Evolutionary conservation across 2,797 vertebrate genomes (phyloP).

Genomic region (Columba guinea): DNA sequence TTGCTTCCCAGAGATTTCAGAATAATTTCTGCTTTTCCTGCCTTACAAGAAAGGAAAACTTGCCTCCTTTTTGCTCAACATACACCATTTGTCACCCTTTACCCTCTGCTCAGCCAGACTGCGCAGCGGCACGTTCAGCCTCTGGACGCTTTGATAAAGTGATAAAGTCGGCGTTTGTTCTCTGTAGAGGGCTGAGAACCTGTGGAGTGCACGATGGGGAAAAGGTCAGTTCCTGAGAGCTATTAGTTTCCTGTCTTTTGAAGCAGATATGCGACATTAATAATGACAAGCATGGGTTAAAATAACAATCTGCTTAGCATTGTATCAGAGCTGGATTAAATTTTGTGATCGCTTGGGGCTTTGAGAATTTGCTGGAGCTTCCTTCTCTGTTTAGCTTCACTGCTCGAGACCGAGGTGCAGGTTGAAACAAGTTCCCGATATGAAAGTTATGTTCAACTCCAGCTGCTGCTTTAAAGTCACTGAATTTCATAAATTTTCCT

Average conservation of each 20-base stretch:
- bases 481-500: neutral
- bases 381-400: neutral
- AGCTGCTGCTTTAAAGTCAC: neutral
- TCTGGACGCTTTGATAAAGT: neutral
- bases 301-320: neutral
- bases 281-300: neutral
- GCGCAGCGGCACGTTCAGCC: rapidly evolving
- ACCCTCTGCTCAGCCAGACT: neutral
- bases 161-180: neutral
- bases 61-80: neutral
- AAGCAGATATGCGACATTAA: neutral
- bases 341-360: neutral
- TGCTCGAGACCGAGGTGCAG: neutral
- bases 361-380: neutral
- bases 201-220: neutral
- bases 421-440: neutral
- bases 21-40: neutral
- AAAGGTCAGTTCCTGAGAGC: neutral
- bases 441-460: neutral
- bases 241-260: neutral
- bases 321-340: neutral
- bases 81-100: neutral
- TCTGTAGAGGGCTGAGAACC: neutral
- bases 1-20: neutral
- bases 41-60: neutral